Base-by-base conservation (phyloP, 2,113 vertebrate species). In the Synodontis membranacea region DNA sequence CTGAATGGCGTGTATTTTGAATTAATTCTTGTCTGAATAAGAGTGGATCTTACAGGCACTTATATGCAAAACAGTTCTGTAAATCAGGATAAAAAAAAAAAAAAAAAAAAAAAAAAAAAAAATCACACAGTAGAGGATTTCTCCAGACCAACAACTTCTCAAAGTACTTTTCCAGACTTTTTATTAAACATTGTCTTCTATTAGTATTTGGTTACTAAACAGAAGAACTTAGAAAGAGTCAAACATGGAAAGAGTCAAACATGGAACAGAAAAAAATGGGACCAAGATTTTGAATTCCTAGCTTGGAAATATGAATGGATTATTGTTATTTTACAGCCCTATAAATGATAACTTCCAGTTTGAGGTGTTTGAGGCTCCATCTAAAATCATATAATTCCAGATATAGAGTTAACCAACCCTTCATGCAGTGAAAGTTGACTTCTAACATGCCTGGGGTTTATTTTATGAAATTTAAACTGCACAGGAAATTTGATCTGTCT, bases 71-170 rank as follows among this genome's bases (percentile, higher is more conserved):
- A 42, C 34, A 81, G 25, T 48, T 64, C 4, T 82, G 82, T 86
- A 88, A 89, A 86, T 60, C 82, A 88, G 90, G 89, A n/a, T n/a
- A n/a, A n/a, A n/a, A n/a, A n/a, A n/a, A 91, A 91, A 88, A 52
- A 68, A 84, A 79, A 88, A 91, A 91, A 88, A 52, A 68, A 84
- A 79, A 88, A n/a, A n/a, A 91, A 91, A 88, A 52, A 68, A 84
- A 79, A 88, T 88, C 87, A 88, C 80, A 62, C 87, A 88, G 79
- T 56, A 12, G 76, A 89, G 85, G 84, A 83, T 84, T 89, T 84
- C 80, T 89, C 89, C 88, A 90, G 87, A 83, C 82, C 31, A 39
- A 19, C 34, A 82, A 19, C n/a, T 37, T 88, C 84, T 81, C 68
- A 85, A 87, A 88, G 84, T 58, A 50, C 48, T 88, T 92, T 85